Percentiles rank a stretch among this genome's conserved stretches.
Evolutionary conservation across 2,888 invertebrate species (phyloP).

Genomic region (Chirona hameri): DNA sequence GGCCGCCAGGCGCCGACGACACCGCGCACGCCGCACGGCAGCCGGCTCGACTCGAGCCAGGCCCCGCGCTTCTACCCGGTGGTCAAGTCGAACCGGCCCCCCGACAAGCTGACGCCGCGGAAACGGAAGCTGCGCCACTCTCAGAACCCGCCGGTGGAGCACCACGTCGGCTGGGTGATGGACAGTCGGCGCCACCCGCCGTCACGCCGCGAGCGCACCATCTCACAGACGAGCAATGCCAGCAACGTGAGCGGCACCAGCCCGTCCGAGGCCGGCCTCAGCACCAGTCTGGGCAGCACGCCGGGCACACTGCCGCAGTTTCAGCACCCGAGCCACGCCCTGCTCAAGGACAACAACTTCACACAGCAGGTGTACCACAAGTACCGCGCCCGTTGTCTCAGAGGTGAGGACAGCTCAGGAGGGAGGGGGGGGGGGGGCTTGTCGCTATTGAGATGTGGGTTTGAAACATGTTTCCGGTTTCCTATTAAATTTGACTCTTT

Average conservation of each 20-base stretch:
- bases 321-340: constrained; percentile 93
- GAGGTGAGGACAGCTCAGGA: constrained; percentile 59
- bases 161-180: constrained; percentile 82
- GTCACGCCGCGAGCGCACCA: constrained; percentile 1
- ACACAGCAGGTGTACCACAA: constrained; percentile 97
- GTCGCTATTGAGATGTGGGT: too few relatives aligned
- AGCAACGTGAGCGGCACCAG: constrained; percentile 65
- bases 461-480: too few relatives aligned
- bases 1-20: constrained; percentile 56
- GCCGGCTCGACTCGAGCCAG: constrained; percentile 63
- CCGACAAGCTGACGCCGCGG: constrained; percentile 56
- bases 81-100: constrained; percentile 66
- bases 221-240: constrained; percentile 44
- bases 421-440: too few relatives aligned
- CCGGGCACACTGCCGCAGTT: constrained; percentile 82
- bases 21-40: constrained; percentile 68
- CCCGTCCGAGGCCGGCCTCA: constrained; percentile 61
- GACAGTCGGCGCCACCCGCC: constrained; percentile 72
- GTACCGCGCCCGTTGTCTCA: constrained; percentile 88
- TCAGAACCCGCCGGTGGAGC: constrained; percentile 70
- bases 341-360: constrained; percentile 94
- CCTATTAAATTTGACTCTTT: too few relatives aligned
- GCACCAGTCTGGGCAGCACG: constrained; percentile 72
- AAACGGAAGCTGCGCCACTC: constrained; percentile 88
- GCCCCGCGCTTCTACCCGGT: constrained; percentile 92